Evolutionary conservation across 2,113 vertebrate genomes (phyloP).

Genomic region (Illadopsis cleaveri): DNA sequence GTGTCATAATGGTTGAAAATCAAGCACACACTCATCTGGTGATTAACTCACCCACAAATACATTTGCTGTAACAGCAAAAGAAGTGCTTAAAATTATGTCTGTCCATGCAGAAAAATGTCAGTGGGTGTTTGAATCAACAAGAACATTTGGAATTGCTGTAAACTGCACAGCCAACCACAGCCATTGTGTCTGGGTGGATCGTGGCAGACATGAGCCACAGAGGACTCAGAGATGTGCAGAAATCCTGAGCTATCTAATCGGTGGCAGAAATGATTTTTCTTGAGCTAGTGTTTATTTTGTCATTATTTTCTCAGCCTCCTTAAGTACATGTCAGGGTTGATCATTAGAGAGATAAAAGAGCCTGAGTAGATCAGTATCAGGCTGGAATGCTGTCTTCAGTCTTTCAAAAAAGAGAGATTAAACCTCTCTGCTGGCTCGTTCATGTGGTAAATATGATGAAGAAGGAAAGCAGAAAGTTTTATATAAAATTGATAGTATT

Average conservation of each 20-base stretch:
- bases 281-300: conserved; percentile 45
- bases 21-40: neutral
- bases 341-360: conserved; percentile 51
- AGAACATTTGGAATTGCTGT: neutral
- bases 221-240: neutral
- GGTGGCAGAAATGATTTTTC: neutral
- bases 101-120: neutral
- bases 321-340: conserved; percentile 43
- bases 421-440: conserved; percentile 3
- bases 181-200: neutral
- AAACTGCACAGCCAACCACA: neutral
- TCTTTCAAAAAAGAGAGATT: conserved; percentile 14
- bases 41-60: neutral
- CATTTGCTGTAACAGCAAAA: neutral
- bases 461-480: conserved; percentile 5
- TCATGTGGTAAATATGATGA: neutral
- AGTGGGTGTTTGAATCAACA: neutral
- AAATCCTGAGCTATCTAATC: neutral
- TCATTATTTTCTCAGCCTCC: conserved; percentile 43
- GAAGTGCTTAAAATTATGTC: neutral
- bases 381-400: neutral
- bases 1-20: neutral
- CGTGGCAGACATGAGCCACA: neutral
- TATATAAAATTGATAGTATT: conserved; percentile 27
- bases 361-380: neutral